These are phyloP conservation scores for Acanthosoma haemorrhoidale DNA, from an alignment of 2,888 invertebrate genomes.

Conservation along the genomic window DNA sequence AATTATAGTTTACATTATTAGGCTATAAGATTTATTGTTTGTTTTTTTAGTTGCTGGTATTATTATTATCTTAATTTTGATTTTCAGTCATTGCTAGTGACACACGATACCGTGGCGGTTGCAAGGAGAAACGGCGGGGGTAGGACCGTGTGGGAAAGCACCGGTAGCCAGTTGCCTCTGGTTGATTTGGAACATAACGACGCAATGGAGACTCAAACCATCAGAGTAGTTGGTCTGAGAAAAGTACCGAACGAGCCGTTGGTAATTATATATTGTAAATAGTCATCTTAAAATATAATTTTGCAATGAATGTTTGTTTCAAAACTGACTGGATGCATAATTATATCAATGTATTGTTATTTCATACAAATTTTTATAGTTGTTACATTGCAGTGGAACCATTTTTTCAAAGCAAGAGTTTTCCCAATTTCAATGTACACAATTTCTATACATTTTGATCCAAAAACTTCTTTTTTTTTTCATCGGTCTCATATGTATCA, in stretches of 20 bases:
- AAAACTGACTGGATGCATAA: no score
- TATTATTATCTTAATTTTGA: not conserved
- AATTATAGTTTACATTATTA: no score
- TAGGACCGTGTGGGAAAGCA: slow-evolving; percentile 40
- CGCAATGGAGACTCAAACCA: slow-evolving; percentile 70
- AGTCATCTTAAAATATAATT: not conserved
- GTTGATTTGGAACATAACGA: slow-evolving; percentile 48
- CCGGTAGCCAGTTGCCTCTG: slow-evolving; percentile 37
- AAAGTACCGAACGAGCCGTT: slow-evolving; percentile 82
- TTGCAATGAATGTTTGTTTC: no score
- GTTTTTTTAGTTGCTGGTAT: slow-evolving; percentile 39
- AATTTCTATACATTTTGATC: no score
- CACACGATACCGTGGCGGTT: slow-evolving; percentile 83
- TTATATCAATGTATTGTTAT: no score
- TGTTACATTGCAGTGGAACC: no score
- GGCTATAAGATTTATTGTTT: not conserved
- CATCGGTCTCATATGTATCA: no score
- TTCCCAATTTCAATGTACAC: no score
- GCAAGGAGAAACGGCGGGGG: slow-evolving; percentile 38
- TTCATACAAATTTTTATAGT: no score
- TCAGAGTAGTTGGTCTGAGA: slow-evolving; percentile 80
- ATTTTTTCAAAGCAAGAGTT: no score
- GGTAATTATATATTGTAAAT: slow-evolving; percentile 49
- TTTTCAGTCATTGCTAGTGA: slow-evolving; percentile 68
- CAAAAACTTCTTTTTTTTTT: no score